Percentiles rank a stretch among this genome's conserved stretches.
These are phyloP conservation scores for Zygothrica quintamaculata DNA, from an alignment of 2,888 invertebrate species.

Conservation along the genomic window DNA sequence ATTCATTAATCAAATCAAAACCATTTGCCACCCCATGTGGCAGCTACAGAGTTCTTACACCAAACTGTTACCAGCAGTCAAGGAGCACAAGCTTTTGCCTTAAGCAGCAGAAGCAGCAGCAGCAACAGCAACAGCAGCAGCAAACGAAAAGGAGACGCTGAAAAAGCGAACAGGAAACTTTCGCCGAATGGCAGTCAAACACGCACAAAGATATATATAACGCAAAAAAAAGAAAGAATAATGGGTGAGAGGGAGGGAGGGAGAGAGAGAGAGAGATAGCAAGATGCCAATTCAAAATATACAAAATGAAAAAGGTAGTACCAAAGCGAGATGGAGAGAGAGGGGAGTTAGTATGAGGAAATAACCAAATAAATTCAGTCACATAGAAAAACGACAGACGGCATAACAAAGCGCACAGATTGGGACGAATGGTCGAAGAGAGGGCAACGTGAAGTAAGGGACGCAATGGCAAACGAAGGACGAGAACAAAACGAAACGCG, in stretches of 20 bases:
- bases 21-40: slow-evolving; percentile 79
- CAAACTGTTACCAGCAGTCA: slow-evolving; percentile 4
- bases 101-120: slow-evolving; percentile 14
- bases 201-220: slow-evolving; percentile 65
- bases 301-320: too few species aligned
- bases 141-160: slow-evolving; percentile 7
- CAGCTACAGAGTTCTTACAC: slow-evolving; percentile 40
- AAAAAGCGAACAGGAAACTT: slow-evolving; percentile 62
- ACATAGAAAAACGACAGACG: slow-evolving; percentile 78
- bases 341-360: too few species aligned
- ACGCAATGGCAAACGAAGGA: slow-evolving; percentile 27
- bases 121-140: slow-evolving; percentile 16
- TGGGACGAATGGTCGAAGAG: slow-evolving; percentile 39
- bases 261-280: not conserved
- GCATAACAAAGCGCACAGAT: slow-evolving; percentile 78
- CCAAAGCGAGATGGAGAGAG: not conserved
- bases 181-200: slow-evolving; percentile 74
- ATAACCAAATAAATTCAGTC: slow-evolving; percentile 76
- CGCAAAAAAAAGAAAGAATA: not conserved
- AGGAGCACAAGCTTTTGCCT: slow-evolving; percentile 10
- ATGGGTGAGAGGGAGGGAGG: not conserved
- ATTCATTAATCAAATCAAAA: slow-evolving; percentile 84
- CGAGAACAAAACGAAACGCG: slow-evolving; percentile 34
- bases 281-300: too few species aligned
- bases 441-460: not conserved